Evolutionary conservation across 2,113 vertebrate species (phyloP), one percentile per base, ranked within the genome.

Genomic region (Chamaetylas fuelleborni): DNA sequence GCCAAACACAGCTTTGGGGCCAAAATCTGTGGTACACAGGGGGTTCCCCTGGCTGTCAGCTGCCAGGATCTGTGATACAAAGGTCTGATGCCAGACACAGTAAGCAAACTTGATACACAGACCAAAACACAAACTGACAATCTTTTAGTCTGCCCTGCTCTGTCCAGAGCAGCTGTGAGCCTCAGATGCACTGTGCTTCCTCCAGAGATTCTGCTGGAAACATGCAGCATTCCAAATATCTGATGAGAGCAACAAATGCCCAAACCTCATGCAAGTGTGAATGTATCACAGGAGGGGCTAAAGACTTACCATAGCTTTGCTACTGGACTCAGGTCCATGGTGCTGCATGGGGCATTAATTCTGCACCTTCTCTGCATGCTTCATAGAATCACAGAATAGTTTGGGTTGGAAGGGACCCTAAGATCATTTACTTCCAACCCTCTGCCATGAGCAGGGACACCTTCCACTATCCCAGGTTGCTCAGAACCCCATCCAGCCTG

Each of bases 181-280:
- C 40, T 53, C 47, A 72, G 48, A 87, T 31, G 42, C 0, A 0
- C 28, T 22, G 3, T 22, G 8, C 8, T 34, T 50, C 29, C 16
- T 81, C 19, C 40, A 56, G 33, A 47, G 17, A 50, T 14, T 26
- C 8, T 70, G 12, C 40, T 73, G 36, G 36, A 36, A 36, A 36
- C 0, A 0, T 31, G 31, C 42, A 74, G 34, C 77, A 62, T 42
- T 61, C 33, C 47, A 38, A 51, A 34, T 34, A 71, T 0, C 1
- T 1, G 1, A 9, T 12, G 18, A 56, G 9, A 83, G 22, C 1
- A 1, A 26, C 38, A 56, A 45, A 8, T 33, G 45, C 17, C 33
- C 24, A 42, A 66, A 88, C 11, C 31, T 61, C 31, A 23, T 5
- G 48, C 3, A 20, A 3, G 6, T 14, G 24, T 81, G 24, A 23